Base-by-base conservation (phyloP, 2,888 invertebrate genomes). In the Dichetophora obliterata region DNA sequence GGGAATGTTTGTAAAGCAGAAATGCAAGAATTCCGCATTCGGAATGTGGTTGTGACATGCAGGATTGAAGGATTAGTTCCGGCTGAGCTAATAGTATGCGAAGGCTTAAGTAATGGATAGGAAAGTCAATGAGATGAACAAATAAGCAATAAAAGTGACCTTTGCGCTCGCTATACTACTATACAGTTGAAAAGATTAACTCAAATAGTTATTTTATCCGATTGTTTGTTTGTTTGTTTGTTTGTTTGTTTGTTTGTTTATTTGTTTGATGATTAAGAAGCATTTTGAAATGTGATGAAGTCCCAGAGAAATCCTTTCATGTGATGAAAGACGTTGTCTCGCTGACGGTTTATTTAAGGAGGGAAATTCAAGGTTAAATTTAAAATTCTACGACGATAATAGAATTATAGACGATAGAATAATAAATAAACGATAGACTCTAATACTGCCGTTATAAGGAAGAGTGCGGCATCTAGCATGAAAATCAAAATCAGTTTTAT, bases 21-120 rank as follows among this genome's bases (percentile, higher is more conserved):
- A 65, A 68, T 24, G 68, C 48, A 48, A 19, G 68, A 48, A 68
- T 68, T 68, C 5, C 11, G 3, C 24, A 22, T 71, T 19, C 59
- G 43, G 61, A 24, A 61, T 59, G 27, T 27, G 43, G 61, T 14
- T 65, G 54, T 66, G 66, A 54, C 54, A 54, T 24, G 43, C 59
- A 59, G 24, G 14, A 27, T 59, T 65, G 50, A 74, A 66, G 74
- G 74, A 74, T 74, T 73, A 61, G 16, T 48, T 59, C 48, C 48
- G 61, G 24, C 37, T 52, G 27, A 2, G 52, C 22, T 27, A 9
- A 11, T 61, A 24, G 22, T 22, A 4, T 16, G 16, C 31, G 9
- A 27, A 37, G 31, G 19, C n/a, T 37, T 19, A 66, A 43, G 66
- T 19, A 37, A 37, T 6, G 37, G 22, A n/a, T 34, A 65, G 34